Evolutionary conservation across 64 coral and sea anemone genomes (phyloP), one percentile per base, ranked within the genome.

Genomic region (Pocillopora verrucosa): DNA sequence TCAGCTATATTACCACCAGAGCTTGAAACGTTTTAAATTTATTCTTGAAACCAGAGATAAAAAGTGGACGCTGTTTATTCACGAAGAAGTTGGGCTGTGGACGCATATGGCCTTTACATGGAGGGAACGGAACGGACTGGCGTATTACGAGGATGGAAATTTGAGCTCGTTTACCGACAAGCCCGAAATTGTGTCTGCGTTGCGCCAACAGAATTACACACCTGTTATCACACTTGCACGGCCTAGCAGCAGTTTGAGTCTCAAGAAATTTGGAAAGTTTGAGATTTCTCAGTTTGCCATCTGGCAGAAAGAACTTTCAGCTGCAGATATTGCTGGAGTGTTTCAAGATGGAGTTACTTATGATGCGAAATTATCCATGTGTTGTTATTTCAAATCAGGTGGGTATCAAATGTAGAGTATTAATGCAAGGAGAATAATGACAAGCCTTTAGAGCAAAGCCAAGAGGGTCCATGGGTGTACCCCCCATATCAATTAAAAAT

Each of bases 231-330:
- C 91, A 36, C 72, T 97, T 77, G 95, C 88, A 1, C 87, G 95
- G 60, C 95, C 95, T 3, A 93, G 77, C 41, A 76, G 87, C 16
- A 17, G 88, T 1, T 13, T 78, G 11, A 73, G 68, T 2, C 45
- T 93, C 19, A 83, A 57, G 56, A 77, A 84, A 17, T 97, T 84
- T 78, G 95, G 95, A 19, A 84, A 90, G 60, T 97, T 97, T n/a
- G 91, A 97, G 56, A 93, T 97, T n/a, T 77, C 95, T 12, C 91
- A 93, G 61, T 91, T 97, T 91, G 95, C 91, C 35, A 94, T 93
- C 59, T 97, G 95, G 95, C 87, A 93, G 25, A 86, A 91, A 26
- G 67, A 78, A 17, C 80, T 97, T n/a, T 93, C 95, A 0, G 41
- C 78, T 6, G 22, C 70, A 9, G 92, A 97, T 58, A 64, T 88